A percentile compares a stretch with the other conserved stretches of the same genome.
Conservation (phyloP, 2,797 vertebrate genomes). For the Megalops cyprinoides region DNA sequence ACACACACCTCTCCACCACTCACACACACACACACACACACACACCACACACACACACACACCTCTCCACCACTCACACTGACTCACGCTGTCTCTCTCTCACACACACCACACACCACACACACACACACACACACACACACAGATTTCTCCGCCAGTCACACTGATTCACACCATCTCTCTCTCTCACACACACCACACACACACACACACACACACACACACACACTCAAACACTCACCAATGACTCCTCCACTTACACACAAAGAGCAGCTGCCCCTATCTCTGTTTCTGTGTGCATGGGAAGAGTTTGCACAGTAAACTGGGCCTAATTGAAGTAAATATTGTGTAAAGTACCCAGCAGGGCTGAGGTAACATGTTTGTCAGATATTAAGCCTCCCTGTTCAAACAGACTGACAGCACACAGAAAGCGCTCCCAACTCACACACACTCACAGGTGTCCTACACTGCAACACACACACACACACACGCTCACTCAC, state of each 20-base stretch:
- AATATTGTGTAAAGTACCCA: conserved; percentile 88
- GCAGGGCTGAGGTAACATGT: conserved; percentile 78
- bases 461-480: too few species aligned
- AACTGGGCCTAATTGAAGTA: conserved; percentile 88
- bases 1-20: too few species aligned
- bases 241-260: conserved; percentile 9
- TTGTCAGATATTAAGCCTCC: conserved; percentile 77
- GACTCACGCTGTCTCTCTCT: too few species aligned
- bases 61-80: conserved; percentile 37
- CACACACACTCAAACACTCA: conserved; percentile 33
- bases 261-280: conserved; percentile 44
- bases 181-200: conserved; percentile 21
- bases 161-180: too few species aligned
- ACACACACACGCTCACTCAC: conserved; percentile 24
- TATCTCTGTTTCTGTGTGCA: conserved; percentile 67
- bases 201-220: conserved; percentile 20
- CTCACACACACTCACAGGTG: conserved; percentile 43
- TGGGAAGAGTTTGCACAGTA: conserved; percentile 73
- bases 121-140: conserved; percentile 72
- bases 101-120: conserved; percentile 33
- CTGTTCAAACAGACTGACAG: conserved; percentile 64
- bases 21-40: conserved; percentile 35
- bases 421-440: conserved; percentile 53
- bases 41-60: conserved; percentile 18
- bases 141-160: too few species aligned